Evolutionary conservation across 2,888 invertebrate genomes (phyloP).

Genomic region (Scaptomyza cyrtandrae): DNA sequence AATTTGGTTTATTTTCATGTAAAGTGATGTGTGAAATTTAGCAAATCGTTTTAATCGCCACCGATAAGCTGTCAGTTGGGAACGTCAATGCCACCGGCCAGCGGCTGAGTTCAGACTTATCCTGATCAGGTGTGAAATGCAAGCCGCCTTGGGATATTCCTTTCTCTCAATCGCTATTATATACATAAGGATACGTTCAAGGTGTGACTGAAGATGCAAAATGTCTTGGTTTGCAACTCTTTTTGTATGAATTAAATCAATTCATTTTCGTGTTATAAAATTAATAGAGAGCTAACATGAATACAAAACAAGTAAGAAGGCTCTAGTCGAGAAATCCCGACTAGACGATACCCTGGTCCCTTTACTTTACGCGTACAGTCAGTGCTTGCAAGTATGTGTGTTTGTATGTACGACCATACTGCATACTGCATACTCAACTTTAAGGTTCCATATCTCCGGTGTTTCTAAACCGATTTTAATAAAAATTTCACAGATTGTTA

Average conservation of each 20-base stretch:
- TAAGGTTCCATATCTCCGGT: too few species aligned
- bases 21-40: constrained; percentile 80
- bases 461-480: too few species aligned
- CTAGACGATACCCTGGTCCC: too few species aligned
- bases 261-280: neutral
- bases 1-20: constrained; percentile 68
- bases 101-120: constrained; percentile 28
- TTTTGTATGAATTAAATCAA: neutral
- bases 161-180: neutral
- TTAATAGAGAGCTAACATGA: too few species aligned
- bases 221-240: neutral
- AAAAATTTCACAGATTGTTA: too few species aligned
- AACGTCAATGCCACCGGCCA: constrained; percentile 46
- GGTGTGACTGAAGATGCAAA: neutral
- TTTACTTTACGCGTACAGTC: too few species aligned
- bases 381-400: too few species aligned
- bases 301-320: too few species aligned
- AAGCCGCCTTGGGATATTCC: constrained; percentile 1
- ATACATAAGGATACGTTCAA: neutral
- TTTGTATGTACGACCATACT: too few species aligned
- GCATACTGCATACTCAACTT: too few species aligned
- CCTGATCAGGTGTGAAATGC: constrained; percentile 53
- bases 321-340: too few species aligned
- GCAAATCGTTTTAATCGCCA: constrained; percentile 76
- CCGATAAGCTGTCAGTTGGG: constrained; percentile 54